Conservation (phyloP, 2,888 invertebrate species). For the Panopea generosa region DNA sequence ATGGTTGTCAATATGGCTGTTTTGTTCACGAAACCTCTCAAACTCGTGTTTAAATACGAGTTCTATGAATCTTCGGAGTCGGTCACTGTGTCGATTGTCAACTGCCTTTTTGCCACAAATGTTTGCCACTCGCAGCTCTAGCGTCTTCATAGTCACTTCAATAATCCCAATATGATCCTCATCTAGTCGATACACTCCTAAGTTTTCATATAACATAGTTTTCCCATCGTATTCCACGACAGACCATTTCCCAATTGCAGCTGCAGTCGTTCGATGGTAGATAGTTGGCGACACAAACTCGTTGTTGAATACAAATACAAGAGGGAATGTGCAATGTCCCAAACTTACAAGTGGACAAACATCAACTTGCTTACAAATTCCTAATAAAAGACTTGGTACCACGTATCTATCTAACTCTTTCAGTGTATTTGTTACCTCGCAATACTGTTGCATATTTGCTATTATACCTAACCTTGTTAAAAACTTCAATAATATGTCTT, state of each 20-base stretch:
- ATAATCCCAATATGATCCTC: conserved; percentile 27
- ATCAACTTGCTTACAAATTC: too few species aligned
- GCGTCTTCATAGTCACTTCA: conserved; percentile 10
- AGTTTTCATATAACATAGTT: conserved; percentile 11
- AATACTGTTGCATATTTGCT: conserved; percentile 4
- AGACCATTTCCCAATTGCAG: conserved; percentile 30
- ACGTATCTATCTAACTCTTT: conserved; percentile 17
- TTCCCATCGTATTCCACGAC: conserved; percentile 1
- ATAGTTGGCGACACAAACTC: conserved; percentile 19
- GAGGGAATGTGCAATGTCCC: background rate
- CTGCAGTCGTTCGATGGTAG: conserved; percentile 30
- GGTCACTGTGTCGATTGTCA: conserved; percentile 3
- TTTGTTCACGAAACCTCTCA: conserved; percentile 1
- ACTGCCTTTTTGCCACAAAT: background rate
- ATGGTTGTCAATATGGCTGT: background rate
- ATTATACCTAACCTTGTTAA: conserved; percentile 23
- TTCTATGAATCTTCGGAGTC: conserved; percentile 9
- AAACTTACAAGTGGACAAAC: too few species aligned
- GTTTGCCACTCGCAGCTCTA: conserved; percentile 8
- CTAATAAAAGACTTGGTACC: conserved; percentile 26
- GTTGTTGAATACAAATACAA: conserved; percentile 19
- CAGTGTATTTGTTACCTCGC: background rate
- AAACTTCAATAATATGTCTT: conserved; percentile 19
- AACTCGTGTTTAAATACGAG: conserved; percentile 13
- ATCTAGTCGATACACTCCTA: conserved; percentile 17